Percentiles rank a stretch among this genome's conserved stretches.
These are phyloP conservation scores for Leptodactylus fallax DNA, from an alignment of 2,797 vertebrate genomes.

Conservation along the genomic window DNA sequence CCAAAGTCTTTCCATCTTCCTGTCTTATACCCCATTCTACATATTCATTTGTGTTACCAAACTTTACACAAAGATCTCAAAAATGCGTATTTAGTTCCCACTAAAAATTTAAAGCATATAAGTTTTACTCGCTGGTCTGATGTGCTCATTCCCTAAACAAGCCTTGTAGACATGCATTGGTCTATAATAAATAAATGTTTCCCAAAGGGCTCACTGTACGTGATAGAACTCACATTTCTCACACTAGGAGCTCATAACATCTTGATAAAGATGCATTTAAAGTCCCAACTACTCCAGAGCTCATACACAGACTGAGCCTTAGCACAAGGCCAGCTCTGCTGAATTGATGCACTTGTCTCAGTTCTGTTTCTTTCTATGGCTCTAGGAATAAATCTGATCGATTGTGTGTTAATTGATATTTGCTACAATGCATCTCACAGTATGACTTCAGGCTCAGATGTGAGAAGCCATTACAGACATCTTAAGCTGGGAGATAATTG, in stretches of 20 bases:
- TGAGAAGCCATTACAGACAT: slow-evolving; percentile 52
- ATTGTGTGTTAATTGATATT: slow-evolving; percentile 58
- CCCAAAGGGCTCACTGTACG: background rate
- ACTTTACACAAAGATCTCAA: background rate
- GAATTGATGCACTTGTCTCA: slow-evolving; percentile 40
- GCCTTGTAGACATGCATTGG: background rate
- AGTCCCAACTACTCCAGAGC: background rate
- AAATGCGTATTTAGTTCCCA: background rate
- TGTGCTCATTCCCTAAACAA: background rate
- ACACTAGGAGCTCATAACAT: background rate
- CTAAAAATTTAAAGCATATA: background rate
- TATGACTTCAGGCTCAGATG: slow-evolving; percentile 45
- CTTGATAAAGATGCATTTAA: background rate
- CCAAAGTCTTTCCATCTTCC: no score
- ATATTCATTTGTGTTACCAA: no score
- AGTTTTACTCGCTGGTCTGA: background rate
- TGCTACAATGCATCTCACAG: slow-evolving; percentile 52
- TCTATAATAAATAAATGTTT: background rate
- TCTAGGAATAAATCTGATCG: slow-evolving; percentile 50
- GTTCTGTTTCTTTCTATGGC: slow-evolving; percentile 20
- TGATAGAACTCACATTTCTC: background rate
- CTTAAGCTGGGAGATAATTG: slow-evolving; percentile 53
- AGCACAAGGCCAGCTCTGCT: background rate
- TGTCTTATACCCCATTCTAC: no score
- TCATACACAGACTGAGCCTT: background rate